These are phyloP conservation scores for Tichodroma muraria DNA, from an alignment of 2,113 vertebrate genomes.

Conservation along the genomic window DNA sequence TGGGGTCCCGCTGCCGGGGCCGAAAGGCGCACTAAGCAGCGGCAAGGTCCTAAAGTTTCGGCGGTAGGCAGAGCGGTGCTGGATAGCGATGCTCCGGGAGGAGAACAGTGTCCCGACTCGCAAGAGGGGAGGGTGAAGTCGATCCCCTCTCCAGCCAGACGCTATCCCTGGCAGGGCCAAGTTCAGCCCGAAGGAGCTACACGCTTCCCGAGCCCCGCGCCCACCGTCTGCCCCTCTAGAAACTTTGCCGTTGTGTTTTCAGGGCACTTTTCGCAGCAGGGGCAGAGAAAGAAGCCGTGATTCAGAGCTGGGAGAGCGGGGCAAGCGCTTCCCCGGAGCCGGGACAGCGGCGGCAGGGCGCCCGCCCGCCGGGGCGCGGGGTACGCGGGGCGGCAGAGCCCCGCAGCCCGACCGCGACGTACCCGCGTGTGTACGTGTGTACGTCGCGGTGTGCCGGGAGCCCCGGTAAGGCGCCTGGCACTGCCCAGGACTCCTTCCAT, in stretches of 20 bases:
- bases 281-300: background rate
- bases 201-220: background rate
- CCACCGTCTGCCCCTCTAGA: background rate
- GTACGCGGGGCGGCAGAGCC: no score
- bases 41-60: background rate
- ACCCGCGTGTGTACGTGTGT: no score
- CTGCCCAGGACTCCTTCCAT: no score
- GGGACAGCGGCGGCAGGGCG: no score
- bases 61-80: background rate
- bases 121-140: background rate
- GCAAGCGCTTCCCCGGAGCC: background rate
- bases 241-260: background rate
- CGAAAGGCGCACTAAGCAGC: background rate
- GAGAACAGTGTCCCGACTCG: background rate
- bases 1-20: background rate
- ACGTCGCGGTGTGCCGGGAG: no score
- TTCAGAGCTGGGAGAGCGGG: background rate
- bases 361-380: no score
- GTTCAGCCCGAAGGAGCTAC: no score
- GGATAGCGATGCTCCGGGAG: background rate
- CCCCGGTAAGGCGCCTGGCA: no score
- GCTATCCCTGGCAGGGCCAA: background rate
- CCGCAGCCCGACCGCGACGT: no score
- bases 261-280: background rate
- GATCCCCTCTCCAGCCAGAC: background rate